Evolutionary conservation across 2,888 invertebrate species (phyloP), one percentile per base, ranked within the genome.

Genomic region (Oasisia sp.): DNA sequence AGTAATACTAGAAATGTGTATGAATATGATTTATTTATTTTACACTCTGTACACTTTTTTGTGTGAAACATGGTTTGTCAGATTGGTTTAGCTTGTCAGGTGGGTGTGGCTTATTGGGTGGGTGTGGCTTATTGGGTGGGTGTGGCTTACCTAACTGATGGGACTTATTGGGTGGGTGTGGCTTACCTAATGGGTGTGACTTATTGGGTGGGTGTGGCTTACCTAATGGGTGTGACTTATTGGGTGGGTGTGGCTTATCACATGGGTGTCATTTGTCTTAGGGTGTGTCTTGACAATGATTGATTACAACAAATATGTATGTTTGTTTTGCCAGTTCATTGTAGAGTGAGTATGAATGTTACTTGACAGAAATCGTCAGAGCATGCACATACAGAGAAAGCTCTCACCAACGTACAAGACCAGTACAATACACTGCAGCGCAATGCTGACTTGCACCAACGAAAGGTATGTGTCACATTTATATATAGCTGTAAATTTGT

Each of bases 281-380:
- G 14, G 19, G 14, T 19, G 14, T 19, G 74, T 74, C 27, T 74
- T 74, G 74, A n/a, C 27, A 74, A 19, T 7, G 74, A 74, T 74
- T 19, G 19, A 74, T 74, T 74, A 74, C 74, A 14, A 74, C 74
- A 74, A 74, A 19, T 27, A n/a, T 74, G 14, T 74, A n/a, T 27
- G 19, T 74, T 74, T 74, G n/a, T 74, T n/a, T 74, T 50, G 50
- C 50, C 9, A 14, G 14, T 50, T 50, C 8, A 50, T 50, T 50
- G 27, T 74, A 27, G 19, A 19, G 74, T 74, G 27, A 19, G 27
- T 74, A 7, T 7, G 14, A 27, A n/a, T 74, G 27, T 74, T 74
- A n/a, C 74, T 74, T 74, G n/a, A 74, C 74, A 74, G 74, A 74
- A 19, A 74, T 74, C 74, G 27, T 74, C 74, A 74, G 74, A 74